Evolutionary conservation across 2,113 vertebrate species (phyloP).

Genomic region (Carettochelys insculpta): DNA sequence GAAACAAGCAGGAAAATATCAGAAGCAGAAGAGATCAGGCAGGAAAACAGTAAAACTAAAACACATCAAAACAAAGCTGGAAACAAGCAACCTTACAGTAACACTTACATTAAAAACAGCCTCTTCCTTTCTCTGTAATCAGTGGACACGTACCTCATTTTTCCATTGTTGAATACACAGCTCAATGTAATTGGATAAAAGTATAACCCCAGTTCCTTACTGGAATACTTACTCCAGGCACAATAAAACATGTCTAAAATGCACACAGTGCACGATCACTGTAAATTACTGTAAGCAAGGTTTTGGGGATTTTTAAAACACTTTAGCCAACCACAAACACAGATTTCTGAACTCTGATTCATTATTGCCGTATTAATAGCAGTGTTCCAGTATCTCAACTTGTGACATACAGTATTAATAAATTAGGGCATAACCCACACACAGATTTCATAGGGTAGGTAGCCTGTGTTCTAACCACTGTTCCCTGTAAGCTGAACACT

Average conservation of each 20-base stretch:
- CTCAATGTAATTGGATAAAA: not conserved
- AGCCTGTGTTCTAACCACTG: too few relatives aligned
- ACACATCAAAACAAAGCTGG: not conserved
- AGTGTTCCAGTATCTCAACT: not conserved
- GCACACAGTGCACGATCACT: not conserved
- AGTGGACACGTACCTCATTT: not conserved
- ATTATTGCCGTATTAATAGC: not conserved
- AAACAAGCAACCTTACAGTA: not conserved
- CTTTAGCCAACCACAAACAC: not conserved
- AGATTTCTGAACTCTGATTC: not conserved
- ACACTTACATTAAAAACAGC: not conserved
- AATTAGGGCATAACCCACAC: not conserved
- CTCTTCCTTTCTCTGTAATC: not conserved
- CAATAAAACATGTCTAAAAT: not conserved
- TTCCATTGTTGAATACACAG: not conserved
- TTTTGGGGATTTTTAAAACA: not conserved
- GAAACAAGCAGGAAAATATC: fast-evolving
- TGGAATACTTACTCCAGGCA: not conserved
- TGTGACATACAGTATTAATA: not conserved
- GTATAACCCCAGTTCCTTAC: not conserved
- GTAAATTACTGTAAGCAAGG: not conserved
- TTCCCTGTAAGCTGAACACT: too few relatives aligned
- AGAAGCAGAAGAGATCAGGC: fast-evolving
- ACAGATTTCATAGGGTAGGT: not conserved
- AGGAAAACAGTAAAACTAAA: not conserved